Base-by-base conservation (phyloP, 1,140 invertebrate species). In the Drosophila sp. region DNA sequence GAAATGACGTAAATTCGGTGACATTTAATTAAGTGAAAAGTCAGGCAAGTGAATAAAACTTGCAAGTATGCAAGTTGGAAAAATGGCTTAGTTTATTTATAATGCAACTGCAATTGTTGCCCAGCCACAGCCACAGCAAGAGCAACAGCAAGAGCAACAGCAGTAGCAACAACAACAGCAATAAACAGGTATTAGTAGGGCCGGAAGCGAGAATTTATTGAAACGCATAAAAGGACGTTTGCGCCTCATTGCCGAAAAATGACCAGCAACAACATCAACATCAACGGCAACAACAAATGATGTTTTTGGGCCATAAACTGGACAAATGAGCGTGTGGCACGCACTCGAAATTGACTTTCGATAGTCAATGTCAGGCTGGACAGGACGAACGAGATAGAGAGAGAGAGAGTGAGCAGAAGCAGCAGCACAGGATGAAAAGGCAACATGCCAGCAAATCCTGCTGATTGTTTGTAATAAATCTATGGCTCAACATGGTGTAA, bases 291-390 rank as follows among this genome's bases (percentile, higher is more conserved):
- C 44, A 77, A 74, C 80, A 83, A 80, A 80, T 87, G 77, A 89
- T 89, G 85, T 70, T 75, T 50, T 50, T 50, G 44, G 71, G 65
- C 80, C 71, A 89, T 89, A 90, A 89, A 89, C 85, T 78, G 84
- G 80, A 89, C 85, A 89, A 89, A 89, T 89, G 84, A 90, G 84
- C 72, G 72, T 89, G 80, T 90, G 84, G 78, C 84, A 89, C 84
- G 84, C 84, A 89, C 63, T 80, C 84, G 64, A 84, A 89, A 89
- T 89, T 89, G 85, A 89, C 84, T 89, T 89, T 89, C 84, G 82
- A 90, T 86, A 86, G 83, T 79, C 76, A 86, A 81, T 63, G 73
- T 70, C 77, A 66, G 67, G 50, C 33, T 1, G 35, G 25, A n/a
- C 7, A 29, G 57, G 11, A 27, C 44, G 17, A 17, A 17, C 4